phyloP scores from a whole-genome alignment of 2,888 invertebrate genomes.

The Suillia variegata region DNA sequence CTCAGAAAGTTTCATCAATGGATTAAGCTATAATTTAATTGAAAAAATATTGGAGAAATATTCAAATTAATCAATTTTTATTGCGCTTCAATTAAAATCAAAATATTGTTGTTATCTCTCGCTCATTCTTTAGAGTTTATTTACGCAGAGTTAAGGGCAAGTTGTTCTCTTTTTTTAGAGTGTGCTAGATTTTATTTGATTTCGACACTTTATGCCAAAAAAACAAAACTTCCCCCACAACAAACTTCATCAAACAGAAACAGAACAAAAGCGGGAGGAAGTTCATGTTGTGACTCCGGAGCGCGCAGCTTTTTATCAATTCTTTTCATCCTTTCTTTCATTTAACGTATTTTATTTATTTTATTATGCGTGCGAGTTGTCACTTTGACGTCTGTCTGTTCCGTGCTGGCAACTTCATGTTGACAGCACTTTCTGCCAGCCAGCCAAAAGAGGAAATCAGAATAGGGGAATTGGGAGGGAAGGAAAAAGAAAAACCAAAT shows the following conservation, averaged over 20 bases:
- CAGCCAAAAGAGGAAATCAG: background rate
- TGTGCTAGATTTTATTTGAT: no score
- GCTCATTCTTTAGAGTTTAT: no score
- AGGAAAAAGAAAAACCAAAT: constrained; percentile 43
- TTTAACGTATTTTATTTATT: background rate
- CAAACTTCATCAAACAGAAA: background rate
- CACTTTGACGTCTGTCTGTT: constrained; percentile 9
- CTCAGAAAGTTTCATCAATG: no score
- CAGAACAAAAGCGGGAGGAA: background rate
- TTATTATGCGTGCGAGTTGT: constrained; percentile 9
- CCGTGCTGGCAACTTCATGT: background rate
- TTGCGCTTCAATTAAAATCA: no score
- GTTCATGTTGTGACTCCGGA: no score
- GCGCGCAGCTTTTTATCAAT: no score
- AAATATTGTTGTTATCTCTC: no score
- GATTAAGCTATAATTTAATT: no score
- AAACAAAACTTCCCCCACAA: background rate
- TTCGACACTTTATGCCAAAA: background rate
- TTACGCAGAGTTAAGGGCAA: no score
- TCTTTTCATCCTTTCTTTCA: background rate
- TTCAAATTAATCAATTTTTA: no score
- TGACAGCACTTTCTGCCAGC: background rate
- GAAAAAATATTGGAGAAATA: no score
- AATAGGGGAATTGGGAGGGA: constrained; percentile 24
- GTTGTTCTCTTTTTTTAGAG: no score